Base-by-base conservation (phyloP, 2,797 vertebrate species). In the Rousettus madagascariensis region DNA sequence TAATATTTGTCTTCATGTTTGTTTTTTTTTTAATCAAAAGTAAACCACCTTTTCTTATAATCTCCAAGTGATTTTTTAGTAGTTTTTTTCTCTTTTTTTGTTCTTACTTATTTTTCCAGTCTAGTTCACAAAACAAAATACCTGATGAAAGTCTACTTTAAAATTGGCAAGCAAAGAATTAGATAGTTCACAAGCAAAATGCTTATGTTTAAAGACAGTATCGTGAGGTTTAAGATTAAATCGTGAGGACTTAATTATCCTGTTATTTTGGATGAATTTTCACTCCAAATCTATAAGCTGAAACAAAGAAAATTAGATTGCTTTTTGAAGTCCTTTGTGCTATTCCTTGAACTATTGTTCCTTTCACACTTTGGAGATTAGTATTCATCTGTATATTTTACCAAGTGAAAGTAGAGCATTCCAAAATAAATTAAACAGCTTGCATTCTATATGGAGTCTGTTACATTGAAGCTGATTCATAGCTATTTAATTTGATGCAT, bases 351-450 rank as follows among this genome's bases (percentile, higher is more conserved):
- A 80, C 49, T 28, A 77, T 19, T 95, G 43, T 55, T 66, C 13
- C 20, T 91, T 92, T 77, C 15, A 65, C 59, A 93, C n/a, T 72
- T 82, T 59, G 19, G 33, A 94, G 36, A 90, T 94, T 61, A 69
- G n/a, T 65, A 79, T 77, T 72, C 30, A 68, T 82, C 20, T 92
- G 51, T 80, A 41, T 72, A 91, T 88, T 91, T 95, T 71, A 91
- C 49, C 11, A 85, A 33, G 7, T 57, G 78, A 96, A 95, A 72
- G 6, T 33, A 74, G 68, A 80, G 15, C 82, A 75, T 69, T 90
- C 77, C 72, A 85, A 95, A 92, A 90, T 74, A 87, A 95, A 92
- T 83, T 86, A 91, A 91, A 93, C 57, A 74, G 53, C 24, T 94
- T 86, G 59, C 28, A 57, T 89, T 84, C 55, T 69, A 57, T 79